Base-by-base conservation (phyloP, 1,140 invertebrate genomes). In the Meloidogyne chitwoodi region DNA sequence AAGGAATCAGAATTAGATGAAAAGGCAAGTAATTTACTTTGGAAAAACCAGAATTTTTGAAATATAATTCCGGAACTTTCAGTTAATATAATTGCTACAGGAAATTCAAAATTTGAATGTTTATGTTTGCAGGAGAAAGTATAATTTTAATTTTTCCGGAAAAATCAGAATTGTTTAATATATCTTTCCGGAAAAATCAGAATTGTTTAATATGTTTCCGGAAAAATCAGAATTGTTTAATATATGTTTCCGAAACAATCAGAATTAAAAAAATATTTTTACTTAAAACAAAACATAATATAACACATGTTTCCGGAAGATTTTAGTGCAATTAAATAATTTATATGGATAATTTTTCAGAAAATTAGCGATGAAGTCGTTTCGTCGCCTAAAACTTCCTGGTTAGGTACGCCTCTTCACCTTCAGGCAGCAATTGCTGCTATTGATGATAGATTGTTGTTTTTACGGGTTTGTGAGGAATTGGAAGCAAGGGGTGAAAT, bases 371-470 rank as follows among this genome's bases (percentile, higher is more conserved):
- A 2, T 26, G 22, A 41, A 22, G n/a, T 26, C 22, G 6, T 62
- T 34, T 63, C n/a, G 48, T 4, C 6, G 11, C 29, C 56, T 26
- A n/a, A 19, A 56, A 56, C 48, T 19, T 56, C 48, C 5, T 77
- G 76, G 76, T 0, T 77, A 11, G 76, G 76, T 29, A 66, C 75
- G 8, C 63, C 77, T 26, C 70, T 31, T 12, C 76, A 77, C 14
- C 61, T 77, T 27, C 76, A 77, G 24, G 76, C 76, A n/a, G 76
- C 76, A 22, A 24, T 77, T 77, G 76, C 76, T 16, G 69, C 76
- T 0, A 77, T 77, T 14, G 76, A 77, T 31, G 76, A 77, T 44
- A 63, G 76, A 6, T 26, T 77, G 16, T 41, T 77, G 48, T 77
- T 77, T 66, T 68, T 77, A n/a, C 72, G 76, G 16, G 56, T 77